These are phyloP conservation scores for Drosophila pullipes DNA, from an alignment of 2,888 invertebrate species.

Conservation along the genomic window DNA sequence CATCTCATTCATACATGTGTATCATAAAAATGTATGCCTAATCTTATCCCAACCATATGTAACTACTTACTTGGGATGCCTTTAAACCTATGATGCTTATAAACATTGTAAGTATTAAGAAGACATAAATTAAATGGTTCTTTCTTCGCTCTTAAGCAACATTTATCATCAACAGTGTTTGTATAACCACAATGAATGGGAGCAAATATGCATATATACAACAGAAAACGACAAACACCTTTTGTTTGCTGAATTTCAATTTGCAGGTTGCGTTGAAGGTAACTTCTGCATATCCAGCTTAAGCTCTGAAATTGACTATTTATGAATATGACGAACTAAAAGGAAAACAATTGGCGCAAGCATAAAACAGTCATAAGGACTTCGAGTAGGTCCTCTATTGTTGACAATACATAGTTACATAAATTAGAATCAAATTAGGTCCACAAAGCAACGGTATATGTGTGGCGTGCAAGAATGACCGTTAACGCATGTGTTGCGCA, in stretches of 20 bases:
- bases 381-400: constrained; percentile 49
- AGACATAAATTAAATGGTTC: neutral
- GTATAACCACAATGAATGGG: neutral
- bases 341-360: constrained; percentile 39
- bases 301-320: constrained; percentile 4
- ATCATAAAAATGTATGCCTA: neutral
- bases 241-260: neutral
- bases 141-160: neutral
- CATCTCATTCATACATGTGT: neutral
- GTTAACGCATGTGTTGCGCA: constrained; percentile 57
- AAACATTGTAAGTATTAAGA: neutral
- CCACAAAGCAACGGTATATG: constrained; percentile 30
- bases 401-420: constrained; percentile 66
- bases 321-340: constrained; percentile 27
- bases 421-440: constrained; percentile 73
- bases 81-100: neutral
- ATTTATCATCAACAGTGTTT: neutral
- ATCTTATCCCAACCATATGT: neutral
- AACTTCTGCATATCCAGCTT: neutral
- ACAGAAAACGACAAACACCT: neutral
- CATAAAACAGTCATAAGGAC: constrained; percentile 45
- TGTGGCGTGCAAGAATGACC: constrained; percentile 34
- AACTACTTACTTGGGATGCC: neutral
- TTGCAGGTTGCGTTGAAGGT: neutral
- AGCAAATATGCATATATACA: neutral